phyloP scores from a whole-genome alignment of 2,888 invertebrate species.

The Drosophila siamana region DNA sequence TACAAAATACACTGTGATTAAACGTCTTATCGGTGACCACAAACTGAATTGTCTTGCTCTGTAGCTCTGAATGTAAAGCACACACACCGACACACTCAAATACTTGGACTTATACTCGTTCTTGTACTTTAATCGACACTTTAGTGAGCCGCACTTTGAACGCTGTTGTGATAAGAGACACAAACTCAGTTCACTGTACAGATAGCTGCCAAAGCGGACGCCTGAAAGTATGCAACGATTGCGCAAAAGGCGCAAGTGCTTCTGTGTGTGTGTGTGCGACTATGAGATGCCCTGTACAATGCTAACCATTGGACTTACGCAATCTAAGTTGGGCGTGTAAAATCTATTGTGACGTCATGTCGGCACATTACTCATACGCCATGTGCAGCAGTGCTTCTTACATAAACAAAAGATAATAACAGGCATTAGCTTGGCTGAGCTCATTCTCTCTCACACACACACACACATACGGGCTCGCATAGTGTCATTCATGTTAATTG shows the following conservation, averaged over 20 bases:
- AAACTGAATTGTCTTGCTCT: constrained; percentile 36
- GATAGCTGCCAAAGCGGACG: constrained; percentile 17
- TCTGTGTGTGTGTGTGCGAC: not conserved
- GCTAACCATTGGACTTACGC: constrained; percentile 1
- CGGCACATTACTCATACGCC: constrained; percentile 28
- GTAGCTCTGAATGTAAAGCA: constrained; percentile 26
- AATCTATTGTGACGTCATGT: constrained; percentile 14
- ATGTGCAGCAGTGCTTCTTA: not conserved
- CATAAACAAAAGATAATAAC: constrained; percentile 1
- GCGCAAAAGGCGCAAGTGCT: not conserved
- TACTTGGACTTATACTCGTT: constrained; percentile 8
- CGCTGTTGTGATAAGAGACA: constrained; percentile 36
- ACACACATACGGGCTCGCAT: not conserved
- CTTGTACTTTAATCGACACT: constrained; percentile 41
- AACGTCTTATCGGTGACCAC: constrained; percentile 39
- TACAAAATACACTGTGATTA: constrained; percentile 54
- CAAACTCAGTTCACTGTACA: constrained; percentile 21
- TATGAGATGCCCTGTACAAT: constrained; percentile 12
- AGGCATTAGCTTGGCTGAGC: constrained; percentile 25
- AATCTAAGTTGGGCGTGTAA: not conserved
- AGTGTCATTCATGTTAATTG: constrained; percentile 55
- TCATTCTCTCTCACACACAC: constrained; percentile 21
- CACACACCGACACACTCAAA: not conserved
- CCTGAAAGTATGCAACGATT: constrained; percentile 48
- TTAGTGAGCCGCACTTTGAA: constrained; percentile 54